These are phyloP conservation scores for Plagodis pulveraria DNA, from an alignment of 2,888 invertebrate species.

Conservation along the genomic window DNA sequence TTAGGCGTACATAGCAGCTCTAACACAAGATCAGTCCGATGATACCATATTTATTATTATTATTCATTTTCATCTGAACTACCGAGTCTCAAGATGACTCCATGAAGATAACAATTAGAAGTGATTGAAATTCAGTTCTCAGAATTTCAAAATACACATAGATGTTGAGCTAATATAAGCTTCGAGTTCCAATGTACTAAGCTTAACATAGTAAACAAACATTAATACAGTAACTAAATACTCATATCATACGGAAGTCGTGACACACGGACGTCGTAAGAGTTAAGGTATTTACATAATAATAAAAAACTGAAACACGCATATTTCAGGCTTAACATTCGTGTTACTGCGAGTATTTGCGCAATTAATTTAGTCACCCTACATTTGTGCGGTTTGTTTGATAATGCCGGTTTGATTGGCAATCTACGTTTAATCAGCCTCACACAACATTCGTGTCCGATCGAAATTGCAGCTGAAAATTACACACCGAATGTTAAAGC, in stretches of 20 bases:
- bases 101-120: no score
- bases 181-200: no score
- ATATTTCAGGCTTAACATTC: constrained; percentile 18
- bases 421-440: constrained; percentile 36
- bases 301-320: constrained; percentile 21
- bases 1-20: no score
- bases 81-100: no score
- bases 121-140: no score
- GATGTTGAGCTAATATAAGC: no score
- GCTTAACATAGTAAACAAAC: no score
- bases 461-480: constrained; percentile 35
- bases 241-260: constrained; percentile 12
- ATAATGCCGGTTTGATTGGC: constrained; percentile 40
- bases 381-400: constrained; percentile 36
- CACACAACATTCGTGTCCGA: constrained; percentile 29
- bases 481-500: constrained; percentile 27
- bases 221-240: background rate
- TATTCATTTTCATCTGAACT: no score
- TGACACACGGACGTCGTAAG: constrained; percentile 18
- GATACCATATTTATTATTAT: no score
- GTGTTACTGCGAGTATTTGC: constrained; percentile 9
- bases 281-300: constrained; percentile 17
- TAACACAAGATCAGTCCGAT: no score
- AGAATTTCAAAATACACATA: no score
- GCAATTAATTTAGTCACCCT: constrained; percentile 35